Percentiles rank a stretch among this genome's conserved stretches.
Conservation (phyloP, 1,140 invertebrate species). For the Drosophila serrata region DNA sequence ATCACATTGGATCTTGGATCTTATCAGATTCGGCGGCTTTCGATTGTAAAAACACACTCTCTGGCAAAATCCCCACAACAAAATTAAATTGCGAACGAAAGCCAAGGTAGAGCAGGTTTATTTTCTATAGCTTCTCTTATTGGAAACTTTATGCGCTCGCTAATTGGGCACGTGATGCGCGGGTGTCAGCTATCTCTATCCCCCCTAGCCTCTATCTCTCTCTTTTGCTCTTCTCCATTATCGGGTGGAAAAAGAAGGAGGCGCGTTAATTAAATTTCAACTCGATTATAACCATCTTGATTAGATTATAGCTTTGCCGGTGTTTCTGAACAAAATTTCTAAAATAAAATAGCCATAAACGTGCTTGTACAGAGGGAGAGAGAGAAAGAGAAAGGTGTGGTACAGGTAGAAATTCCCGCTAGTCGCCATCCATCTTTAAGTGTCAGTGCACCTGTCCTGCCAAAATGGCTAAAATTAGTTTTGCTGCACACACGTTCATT, state of each 20-base stretch:
- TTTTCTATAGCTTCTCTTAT: not conserved
- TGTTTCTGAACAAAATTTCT: slow-evolving; percentile 7
- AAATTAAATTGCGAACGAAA: slow-evolving; percentile 15
- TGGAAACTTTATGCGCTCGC: slow-evolving; percentile 35
- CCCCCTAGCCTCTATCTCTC: not conserved
- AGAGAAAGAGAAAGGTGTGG: not conserved
- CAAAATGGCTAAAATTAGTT: slow-evolving; percentile 25
- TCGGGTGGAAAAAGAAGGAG: slow-evolving; percentile 29
- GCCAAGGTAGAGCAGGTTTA: slow-evolving; percentile 4
- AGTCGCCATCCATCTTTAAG: slow-evolving; percentile 25
- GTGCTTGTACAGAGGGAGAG: not conserved
- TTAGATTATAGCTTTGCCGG: slow-evolving; percentile 41
- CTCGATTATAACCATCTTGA: slow-evolving; percentile 56
- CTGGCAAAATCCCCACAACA: slow-evolving; percentile 2
- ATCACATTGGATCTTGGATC: slow-evolving; percentile 25
- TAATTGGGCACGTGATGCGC: slow-evolving; percentile 58
- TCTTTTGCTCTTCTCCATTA: not conserved
- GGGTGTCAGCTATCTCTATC: slow-evolving; percentile 46
- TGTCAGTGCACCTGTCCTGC: slow-evolving; percentile 47
- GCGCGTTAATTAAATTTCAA: slow-evolving; percentile 61
- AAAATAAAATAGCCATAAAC: slow-evolving; percentile 27
- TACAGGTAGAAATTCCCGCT: not conserved
- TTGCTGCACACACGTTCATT: slow-evolving; percentile 14
- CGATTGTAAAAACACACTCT: slow-evolving; percentile 22
- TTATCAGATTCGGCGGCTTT: slow-evolving; percentile 26